These are phyloP conservation scores for Ormyrus pomaceus DNA, from an alignment of 2,888 invertebrate genomes.

Conservation along the genomic window DNA sequence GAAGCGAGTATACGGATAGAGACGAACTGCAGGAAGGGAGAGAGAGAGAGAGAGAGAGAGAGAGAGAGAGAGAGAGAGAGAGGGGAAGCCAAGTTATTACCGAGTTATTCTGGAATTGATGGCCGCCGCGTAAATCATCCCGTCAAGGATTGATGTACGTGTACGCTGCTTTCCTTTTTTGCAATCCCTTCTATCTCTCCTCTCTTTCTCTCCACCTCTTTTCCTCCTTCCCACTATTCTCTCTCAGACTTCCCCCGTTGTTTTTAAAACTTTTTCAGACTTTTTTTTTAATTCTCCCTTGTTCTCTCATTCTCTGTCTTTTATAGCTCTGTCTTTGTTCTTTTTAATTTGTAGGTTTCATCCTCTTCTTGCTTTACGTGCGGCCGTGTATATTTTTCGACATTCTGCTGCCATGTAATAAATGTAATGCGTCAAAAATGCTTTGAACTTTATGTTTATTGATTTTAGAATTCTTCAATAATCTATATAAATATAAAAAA, in stretches of 20 bases:
- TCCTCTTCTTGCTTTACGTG: conserved; percentile 23
- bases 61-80: not conserved
- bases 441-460: too few relatives aligned
- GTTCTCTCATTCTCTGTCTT: conserved; percentile 54
- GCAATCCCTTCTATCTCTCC: conserved; percentile 48
- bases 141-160: conserved; percentile 69
- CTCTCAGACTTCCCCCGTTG: conserved; percentile 38
- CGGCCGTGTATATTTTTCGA: conserved; percentile 14
- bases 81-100: conserved; percentile 66
- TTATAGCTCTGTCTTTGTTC: conserved; percentile 39
- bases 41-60: conserved; percentile 15
- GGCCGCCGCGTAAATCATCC: conserved; percentile 71
- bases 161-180: conserved; percentile 61
- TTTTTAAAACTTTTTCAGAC: conserved; percentile 54
- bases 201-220: conserved; percentile 19
- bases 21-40: conserved; percentile 7
- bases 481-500: too few relatives aligned
- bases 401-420: conserved; percentile 9
- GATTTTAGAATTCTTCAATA: too few relatives aligned
- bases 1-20: conserved; percentile 10
- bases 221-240: conserved; percentile 21
- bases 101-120: conserved; percentile 71
- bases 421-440: not conserved
- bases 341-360: not conserved
- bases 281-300: conserved; percentile 45